These are phyloP conservation scores for Rhinoderma darwinii DNA, from an alignment of 2,113 vertebrate genomes.

Conservation along the genomic window DNA sequence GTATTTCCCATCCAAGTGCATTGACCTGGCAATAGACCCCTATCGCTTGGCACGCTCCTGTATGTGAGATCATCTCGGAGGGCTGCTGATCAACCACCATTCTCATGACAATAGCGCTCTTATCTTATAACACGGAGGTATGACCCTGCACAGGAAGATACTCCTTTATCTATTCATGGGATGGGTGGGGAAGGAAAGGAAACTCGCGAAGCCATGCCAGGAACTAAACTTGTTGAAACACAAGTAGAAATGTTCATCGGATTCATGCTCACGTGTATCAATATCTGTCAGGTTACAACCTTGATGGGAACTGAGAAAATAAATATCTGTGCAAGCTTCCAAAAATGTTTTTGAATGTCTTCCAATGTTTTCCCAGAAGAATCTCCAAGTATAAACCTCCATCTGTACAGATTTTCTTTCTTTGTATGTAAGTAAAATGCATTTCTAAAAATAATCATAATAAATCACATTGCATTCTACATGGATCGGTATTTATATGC, in stretches of 20 bases:
- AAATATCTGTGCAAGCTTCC: slow-evolving; percentile 6
- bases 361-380: slow-evolving; percentile 1
- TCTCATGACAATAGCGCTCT: slow-evolving; percentile 22
- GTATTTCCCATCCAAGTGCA: slow-evolving; percentile 3
- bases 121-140: slow-evolving; percentile 14
- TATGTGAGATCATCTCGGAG: slow-evolving; percentile 4
- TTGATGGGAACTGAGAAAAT: slow-evolving; percentile 5
- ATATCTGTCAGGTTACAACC: slow-evolving; percentile 1
- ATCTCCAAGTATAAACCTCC: neutral
- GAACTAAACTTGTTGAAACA: slow-evolving; percentile 40
- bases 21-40: neutral
- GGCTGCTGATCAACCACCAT: neutral
- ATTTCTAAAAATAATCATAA: neutral
- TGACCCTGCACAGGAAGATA: slow-evolving; percentile 43
- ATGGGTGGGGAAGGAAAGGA: slow-evolving; percentile 35
- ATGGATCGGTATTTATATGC: neutral
- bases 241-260: neutral
- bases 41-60: neutral
- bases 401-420: neutral
- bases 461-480: neutral
- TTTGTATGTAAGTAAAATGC: neutral
- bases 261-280: slow-evolving; percentile 1
- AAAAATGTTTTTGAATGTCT: neutral
- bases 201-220: slow-evolving; percentile 25
- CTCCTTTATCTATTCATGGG: slow-evolving; percentile 43